Conservation (phyloP, 1,140 invertebrate genomes). For the Cydia pomonella region DNA sequence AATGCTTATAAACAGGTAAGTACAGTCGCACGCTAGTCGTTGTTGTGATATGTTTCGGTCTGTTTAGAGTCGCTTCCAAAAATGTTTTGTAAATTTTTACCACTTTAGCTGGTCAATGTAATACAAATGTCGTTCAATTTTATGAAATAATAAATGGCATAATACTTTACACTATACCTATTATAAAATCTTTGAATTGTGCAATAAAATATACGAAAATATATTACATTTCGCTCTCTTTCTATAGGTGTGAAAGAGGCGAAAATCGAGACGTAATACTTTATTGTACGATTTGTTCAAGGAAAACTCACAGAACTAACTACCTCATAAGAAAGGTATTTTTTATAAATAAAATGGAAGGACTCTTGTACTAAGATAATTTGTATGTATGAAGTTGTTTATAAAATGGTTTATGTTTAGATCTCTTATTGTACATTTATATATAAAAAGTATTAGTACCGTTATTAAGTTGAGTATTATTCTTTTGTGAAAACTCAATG, state of each 20-base stretch:
- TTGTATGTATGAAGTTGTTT: background rate
- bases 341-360: background rate
- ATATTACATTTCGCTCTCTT: background rate
- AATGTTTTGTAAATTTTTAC: background rate
- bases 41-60: constrained; percentile 35
- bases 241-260: constrained; percentile 17
- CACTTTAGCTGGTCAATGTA: background rate
- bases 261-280: background rate
- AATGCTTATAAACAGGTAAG: constrained; percentile 55
- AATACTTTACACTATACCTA: background rate
- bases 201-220: background rate
- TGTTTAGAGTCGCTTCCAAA: constrained; percentile 32
- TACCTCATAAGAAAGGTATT: constrained; percentile 15
- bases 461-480: constrained; percentile 46
- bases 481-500: constrained; percentile 37
- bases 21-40: constrained; percentile 66
- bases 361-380: background rate
- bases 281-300: background rate
- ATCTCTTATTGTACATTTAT: background rate
- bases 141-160: background rate
- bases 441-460: constrained; percentile 41
- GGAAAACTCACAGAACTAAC: background rate
- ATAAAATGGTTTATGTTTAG: background rate
- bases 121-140: background rate
- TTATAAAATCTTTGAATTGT: background rate